These are phyloP conservation scores for Drosophila lutescens DNA, from an alignment of 2,888 invertebrate genomes.

Conservation along the genomic window DNA sequence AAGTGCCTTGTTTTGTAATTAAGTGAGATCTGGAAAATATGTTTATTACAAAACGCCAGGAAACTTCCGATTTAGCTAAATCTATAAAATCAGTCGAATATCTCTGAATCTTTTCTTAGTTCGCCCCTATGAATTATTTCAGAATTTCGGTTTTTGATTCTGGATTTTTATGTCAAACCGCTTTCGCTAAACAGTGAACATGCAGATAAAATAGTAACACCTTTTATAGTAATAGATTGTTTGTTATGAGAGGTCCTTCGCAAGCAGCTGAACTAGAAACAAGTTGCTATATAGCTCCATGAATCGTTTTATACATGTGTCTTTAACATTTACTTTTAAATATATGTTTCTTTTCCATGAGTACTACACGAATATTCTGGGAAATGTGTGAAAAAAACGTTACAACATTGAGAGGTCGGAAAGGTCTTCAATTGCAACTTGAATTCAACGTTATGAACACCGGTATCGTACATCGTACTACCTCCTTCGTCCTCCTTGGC, in stretches of 20 bases:
- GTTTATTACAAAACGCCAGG: too few relatives aligned
- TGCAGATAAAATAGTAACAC: too few relatives aligned
- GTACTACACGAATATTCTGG: not conserved
- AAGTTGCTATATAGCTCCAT: not conserved
- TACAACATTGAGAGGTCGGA: not conserved
- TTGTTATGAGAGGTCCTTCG: too few relatives aligned
- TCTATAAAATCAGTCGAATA: not conserved
- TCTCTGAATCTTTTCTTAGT: not conserved
- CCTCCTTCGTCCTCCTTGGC: not conserved
- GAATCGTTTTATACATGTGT: not conserved
- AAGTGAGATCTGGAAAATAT: too few relatives aligned
- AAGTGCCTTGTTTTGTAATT: not conserved
- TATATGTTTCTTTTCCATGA: not conserved
- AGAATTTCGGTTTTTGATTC: not conserved
- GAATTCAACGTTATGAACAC: conserved; percentile 2
- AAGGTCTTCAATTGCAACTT: conserved; percentile 4
- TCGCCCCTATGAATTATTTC: not conserved
- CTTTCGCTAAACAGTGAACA: too few relatives aligned
- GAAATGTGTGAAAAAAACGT: not conserved
- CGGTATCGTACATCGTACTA: not conserved
- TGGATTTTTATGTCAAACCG: not conserved
- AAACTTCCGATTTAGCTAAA: too few relatives aligned
- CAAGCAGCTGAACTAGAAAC: too few relatives aligned
- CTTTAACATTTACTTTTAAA: not conserved
- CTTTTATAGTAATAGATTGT: too few relatives aligned